phyloP scores from a whole-genome alignment of 2,113 vertebrate genomes.

The Poecile atricapillus region DNA sequence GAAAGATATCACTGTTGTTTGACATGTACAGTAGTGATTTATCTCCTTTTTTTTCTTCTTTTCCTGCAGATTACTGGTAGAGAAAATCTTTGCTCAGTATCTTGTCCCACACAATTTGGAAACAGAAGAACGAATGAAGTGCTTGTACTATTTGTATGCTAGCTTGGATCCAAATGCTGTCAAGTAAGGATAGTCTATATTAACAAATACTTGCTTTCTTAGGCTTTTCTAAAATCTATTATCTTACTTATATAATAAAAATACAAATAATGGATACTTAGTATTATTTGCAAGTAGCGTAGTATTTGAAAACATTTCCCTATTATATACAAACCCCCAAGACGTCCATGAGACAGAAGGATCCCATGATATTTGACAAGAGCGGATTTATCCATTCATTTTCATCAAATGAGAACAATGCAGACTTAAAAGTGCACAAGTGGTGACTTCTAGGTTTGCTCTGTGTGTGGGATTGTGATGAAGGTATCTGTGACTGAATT shows the following conservation, averaged over 20 bases:
- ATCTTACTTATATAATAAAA: neutral
- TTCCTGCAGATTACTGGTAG: slow-evolving; percentile 86
- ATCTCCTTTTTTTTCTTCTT: neutral
- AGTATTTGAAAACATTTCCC: neutral
- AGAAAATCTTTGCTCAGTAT: slow-evolving; percentile 99
- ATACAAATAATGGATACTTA: neutral
- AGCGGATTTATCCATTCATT: neutral
- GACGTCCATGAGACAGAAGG: neutral
- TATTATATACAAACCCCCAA: neutral
- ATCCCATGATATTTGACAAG: neutral
- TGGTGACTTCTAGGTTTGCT: neutral
- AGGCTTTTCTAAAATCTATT: neutral
- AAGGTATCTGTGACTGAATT: neutral
- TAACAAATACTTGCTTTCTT: neutral
- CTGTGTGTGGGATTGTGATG: neutral
- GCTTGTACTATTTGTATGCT: slow-evolving; percentile 98
- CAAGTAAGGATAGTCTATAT: slow-evolving; percentile 83
- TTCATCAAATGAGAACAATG: neutral
- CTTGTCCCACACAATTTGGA: slow-evolving; percentile 98
- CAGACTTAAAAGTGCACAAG: neutral
- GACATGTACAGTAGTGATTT: neutral
- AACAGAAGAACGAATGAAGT: slow-evolving; percentile 99
- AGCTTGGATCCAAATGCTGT: slow-evolving; percentile 98
- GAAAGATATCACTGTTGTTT: neutral
- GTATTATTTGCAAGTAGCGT: neutral